Evolutionary conservation across 2,888 invertebrate genomes (phyloP).

Genomic region (Siphlonurus alternatus): DNA sequence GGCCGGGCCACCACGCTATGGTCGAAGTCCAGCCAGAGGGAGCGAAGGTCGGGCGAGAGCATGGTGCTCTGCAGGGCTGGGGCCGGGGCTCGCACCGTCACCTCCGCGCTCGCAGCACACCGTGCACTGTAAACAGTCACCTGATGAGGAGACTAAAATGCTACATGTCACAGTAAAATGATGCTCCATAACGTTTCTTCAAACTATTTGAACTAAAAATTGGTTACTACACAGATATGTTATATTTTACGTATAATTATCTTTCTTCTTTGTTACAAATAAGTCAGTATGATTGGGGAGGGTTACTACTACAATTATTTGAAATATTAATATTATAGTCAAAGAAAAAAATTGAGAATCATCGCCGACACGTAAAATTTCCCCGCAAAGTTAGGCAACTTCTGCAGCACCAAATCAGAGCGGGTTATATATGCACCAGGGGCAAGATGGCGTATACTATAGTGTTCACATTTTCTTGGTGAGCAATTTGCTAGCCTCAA

Average conservation of each 20-base stretch:
- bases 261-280: not conserved
- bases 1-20: conserved; percentile 12
- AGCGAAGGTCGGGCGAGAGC: conserved; percentile 10
- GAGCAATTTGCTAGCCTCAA: no score
- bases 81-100: conserved; percentile 9
- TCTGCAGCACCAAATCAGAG: no score
- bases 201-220: not conserved
- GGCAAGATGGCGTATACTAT: no score
- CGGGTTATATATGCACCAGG: no score
- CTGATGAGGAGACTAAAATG: no score
- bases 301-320: no score
- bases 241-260: not conserved
- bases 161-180: not conserved
- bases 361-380: no score
- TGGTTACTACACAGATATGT: not conserved
- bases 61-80: conserved; percentile 11
- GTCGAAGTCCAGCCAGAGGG: conserved; percentile 13
- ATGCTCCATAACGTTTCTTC: not conserved
- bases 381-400: no score
- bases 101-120: not conserved
- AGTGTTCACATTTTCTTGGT: no score
- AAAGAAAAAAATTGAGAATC: no score
- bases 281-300: no score
- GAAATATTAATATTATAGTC: no score
- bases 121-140: not conserved